Base-by-base conservation (phyloP, 2,113 vertebrate genomes). In the Xenus cinereus region DNA sequence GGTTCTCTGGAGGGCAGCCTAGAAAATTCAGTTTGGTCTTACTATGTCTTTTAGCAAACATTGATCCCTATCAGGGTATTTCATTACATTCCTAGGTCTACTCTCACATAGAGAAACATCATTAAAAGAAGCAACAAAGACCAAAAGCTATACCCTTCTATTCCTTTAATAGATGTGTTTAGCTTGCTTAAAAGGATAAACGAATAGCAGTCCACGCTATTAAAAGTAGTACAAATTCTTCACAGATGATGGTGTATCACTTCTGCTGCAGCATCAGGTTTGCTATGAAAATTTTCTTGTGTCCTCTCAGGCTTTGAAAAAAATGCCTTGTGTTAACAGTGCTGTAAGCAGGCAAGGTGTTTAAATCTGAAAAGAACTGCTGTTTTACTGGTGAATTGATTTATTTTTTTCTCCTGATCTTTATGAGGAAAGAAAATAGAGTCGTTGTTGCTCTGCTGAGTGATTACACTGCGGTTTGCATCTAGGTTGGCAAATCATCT, bases 241-340 rank as follows among this genome's bases (percentile, higher is more conserved):
- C 66, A 62, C 5, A 62, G 71, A 26, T 78, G 66, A 53, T 72
- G 68, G 8, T 35, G 30, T 88, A 72, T 64, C 5, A 9, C 54
- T 84, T 69, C 85, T 57, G 23, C 59, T 54, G 87, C 67, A 83
- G 30, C 62, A 80, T 95, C 63, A 51, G 43, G 66, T 72, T 88
- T 96, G 76, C 75, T 93, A 68, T 81, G 71, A 86, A 96, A 88
- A 84, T 62, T 94, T 94, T 69, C 48, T 88, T 80, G 54, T 96
- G 27, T 93, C 54, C 82, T 97, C 81, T 73, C 56, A 19, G 39
- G 71, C 76, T 93, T 89, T 82, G 51, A 94, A 81, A 54, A 32
- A 80, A 64, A 56, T 81, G 41, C 54, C n/a, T 62, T 81, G 10
- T 56, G n/a, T 90, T 92, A 87, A 94, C n/a, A 60, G 21, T 66